phyloP scores from a whole-genome alignment of 2,113 vertebrate genomes.

The Merops nubicus region DNA sequence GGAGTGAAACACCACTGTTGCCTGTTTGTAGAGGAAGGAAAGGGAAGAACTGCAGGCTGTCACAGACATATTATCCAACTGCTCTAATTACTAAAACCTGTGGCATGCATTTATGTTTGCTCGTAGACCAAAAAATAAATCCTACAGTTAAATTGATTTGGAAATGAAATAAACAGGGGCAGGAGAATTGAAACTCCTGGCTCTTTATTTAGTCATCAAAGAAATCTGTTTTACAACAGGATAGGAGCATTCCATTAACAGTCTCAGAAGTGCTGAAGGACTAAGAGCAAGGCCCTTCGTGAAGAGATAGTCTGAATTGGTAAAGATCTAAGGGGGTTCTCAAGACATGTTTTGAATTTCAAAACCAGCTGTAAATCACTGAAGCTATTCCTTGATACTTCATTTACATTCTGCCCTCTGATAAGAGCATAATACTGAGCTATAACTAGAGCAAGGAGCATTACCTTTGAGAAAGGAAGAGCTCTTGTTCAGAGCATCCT shows the following conservation, averaged over 20 bases:
- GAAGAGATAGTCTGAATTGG: conserved; percentile 18
- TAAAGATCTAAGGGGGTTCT: not conserved
- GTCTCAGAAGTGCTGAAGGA: conserved; percentile 5
- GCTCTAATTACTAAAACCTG: not conserved
- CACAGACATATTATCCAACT: not conserved
- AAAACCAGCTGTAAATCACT: not conserved
- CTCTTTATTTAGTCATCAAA: conserved; percentile 40
- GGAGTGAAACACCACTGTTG: not conserved
- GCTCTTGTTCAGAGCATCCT: not conserved
- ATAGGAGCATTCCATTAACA: not conserved
- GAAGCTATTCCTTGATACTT: not conserved
- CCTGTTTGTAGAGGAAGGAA: not conserved
- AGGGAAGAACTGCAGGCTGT: not conserved
- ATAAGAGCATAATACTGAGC: not conserved
- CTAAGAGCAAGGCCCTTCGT: not conserved
- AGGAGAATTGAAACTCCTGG: not conserved
- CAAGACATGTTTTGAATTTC: not conserved
- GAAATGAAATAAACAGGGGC: not conserved
- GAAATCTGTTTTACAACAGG: conserved; percentile 11
- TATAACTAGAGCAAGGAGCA: not conserved
- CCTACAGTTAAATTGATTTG: not conserved
- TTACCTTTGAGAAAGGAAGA: not conserved
- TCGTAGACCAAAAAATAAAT: not conserved
- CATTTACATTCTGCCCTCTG: not conserved
- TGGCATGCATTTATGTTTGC: not conserved